Conservation (phyloP, 2,113 vertebrate species). For the Rhabdomys dilectus region DNA sequence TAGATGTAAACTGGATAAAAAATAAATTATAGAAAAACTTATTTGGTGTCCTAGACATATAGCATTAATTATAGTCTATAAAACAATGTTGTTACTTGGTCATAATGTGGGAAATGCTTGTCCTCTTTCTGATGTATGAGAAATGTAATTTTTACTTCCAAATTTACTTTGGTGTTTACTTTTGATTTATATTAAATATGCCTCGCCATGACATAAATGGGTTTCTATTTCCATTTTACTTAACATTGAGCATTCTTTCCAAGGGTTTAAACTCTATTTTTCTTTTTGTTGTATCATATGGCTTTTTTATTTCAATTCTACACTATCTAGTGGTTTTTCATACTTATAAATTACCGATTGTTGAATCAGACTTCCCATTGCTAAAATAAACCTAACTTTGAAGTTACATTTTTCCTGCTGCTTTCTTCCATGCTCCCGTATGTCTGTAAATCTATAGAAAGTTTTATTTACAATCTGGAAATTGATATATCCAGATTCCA, state of each 20-base stretch:
- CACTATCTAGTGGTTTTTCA: not conserved
- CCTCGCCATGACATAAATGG: not conserved
- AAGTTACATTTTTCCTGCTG: not conserved
- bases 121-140: not conserved
- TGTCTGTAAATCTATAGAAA: not conserved
- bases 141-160: constrained; percentile 15
- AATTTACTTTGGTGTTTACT: not conserved
- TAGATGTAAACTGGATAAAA: too few species aligned
- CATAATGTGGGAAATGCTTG: not conserved
- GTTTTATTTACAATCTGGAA: not conserved
- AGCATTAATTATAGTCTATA: not conserved
- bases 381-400: not conserved
- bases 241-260: not conserved
- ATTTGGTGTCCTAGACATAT: not conserved
- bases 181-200: constrained; percentile 15
- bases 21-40: too few species aligned
- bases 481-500: not conserved
- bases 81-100: constrained; percentile 13
- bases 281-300: not conserved
- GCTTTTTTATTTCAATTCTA: not conserved
- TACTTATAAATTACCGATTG: not conserved
- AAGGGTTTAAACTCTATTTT: constrained; percentile 8
- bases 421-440: not conserved
- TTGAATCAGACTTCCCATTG: constrained; percentile 65
- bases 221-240: constrained; percentile 20